Conservation (phyloP, 2,797 vertebrate species). For the Phoebastria nigripes region DNA sequence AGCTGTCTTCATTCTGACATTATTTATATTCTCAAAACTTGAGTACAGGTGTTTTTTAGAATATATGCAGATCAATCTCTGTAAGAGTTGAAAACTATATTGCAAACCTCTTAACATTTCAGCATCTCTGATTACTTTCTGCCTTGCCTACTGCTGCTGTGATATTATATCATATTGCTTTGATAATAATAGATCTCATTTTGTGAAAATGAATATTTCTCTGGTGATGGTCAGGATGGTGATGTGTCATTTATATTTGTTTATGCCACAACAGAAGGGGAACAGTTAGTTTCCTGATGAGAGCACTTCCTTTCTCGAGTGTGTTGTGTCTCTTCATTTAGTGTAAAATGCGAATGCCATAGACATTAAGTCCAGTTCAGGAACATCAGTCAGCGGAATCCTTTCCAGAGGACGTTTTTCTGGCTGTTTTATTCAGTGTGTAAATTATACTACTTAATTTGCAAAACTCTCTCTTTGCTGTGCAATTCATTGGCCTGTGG, state of each 20-base stretch:
- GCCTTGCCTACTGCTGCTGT: not conserved
- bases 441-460: not conserved
- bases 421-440: not conserved
- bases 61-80: not conserved
- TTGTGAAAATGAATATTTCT: not conserved
- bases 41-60: not conserved
- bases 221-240: not conserved
- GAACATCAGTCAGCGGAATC: not conserved
- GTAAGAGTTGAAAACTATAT: not conserved
- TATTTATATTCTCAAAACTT: not conserved
- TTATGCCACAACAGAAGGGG: not conserved
- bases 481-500: not conserved
- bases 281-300: conserved; percentile 12
- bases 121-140: not conserved
- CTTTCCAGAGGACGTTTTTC: not conserved
- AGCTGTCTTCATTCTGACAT: not conserved
- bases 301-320: conserved; percentile 2
- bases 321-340: not conserved
- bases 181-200: not conserved
- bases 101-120: not conserved
- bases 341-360: not conserved
- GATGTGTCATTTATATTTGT: not conserved
- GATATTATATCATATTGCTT: not conserved
- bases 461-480: not conserved
- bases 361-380: not conserved